phyloP scores from a whole-genome alignment of 2,797 vertebrate species.

The Hypotaenidia okinawae region DNA sequence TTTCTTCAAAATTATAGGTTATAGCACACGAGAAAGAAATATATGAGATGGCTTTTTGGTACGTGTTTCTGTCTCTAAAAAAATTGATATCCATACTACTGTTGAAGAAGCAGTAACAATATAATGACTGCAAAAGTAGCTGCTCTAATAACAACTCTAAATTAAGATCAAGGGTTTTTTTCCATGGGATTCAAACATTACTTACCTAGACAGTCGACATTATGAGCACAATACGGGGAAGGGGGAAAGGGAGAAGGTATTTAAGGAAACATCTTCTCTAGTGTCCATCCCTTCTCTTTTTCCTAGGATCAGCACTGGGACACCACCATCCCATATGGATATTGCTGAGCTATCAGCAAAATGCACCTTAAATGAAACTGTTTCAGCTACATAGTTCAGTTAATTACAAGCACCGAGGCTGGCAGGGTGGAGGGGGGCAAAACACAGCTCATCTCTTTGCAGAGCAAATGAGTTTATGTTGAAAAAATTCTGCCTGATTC shows the following conservation, averaged over 20 bases:
- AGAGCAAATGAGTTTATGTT: neutral
- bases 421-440: rapidly evolving
- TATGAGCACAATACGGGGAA: neutral
- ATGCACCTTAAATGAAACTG: neutral
- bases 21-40: neutral
- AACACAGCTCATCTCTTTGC: neutral
- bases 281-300: neutral
- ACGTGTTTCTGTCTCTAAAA: neutral
- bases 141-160: neutral
- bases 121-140: neutral
- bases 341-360: neutral
- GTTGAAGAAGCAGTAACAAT: neutral
- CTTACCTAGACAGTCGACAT: neutral
- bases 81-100: neutral
- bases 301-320: neutral
- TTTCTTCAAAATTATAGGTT: neutral
- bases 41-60: neutral
- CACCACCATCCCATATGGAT: neutral
- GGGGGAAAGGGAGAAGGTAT: neutral
- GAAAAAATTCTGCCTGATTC: neutral
- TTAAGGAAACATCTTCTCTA: neutral
- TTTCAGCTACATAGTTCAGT: neutral
- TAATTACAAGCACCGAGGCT: neutral
- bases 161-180: neutral
- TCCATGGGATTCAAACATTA: neutral